Evolutionary conservation across 2,113 vertebrate genomes (phyloP).

Genomic region (Elgaria multicarinata): DNA sequence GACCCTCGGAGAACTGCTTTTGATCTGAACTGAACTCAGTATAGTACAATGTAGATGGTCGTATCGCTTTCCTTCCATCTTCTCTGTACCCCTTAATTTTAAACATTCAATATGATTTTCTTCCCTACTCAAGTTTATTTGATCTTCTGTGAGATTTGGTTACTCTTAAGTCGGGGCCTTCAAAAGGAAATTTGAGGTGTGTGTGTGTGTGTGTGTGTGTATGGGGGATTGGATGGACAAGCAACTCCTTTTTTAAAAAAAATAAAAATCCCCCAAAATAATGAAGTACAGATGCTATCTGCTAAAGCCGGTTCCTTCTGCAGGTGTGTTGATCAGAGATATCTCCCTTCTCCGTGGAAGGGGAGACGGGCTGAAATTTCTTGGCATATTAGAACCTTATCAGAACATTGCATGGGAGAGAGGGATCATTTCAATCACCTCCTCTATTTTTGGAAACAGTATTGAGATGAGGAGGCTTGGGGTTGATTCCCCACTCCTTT

Average conservation of each 20-base stretch:
- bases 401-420: not conserved
- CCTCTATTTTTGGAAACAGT: not conserved
- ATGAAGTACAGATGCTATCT: not conserved
- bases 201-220: no score
- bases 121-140: not conserved
- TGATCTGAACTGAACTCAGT: no score
- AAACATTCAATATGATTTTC: not conserved
- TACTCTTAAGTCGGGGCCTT: not conserved
- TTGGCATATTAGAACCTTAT: not conserved
- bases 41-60: not conserved
- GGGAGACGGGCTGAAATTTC: not conserved
- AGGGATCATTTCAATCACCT: not conserved
- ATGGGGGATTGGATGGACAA: not conserved
- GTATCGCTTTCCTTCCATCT: not conserved
- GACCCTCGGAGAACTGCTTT: no score
- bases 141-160: not conserved
- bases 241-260: not conserved
- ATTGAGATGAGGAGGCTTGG: not conserved
- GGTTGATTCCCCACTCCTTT: not conserved
- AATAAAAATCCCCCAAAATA: not conserved
- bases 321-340: constrained; percentile 14
- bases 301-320: not conserved
- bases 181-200: not conserved
- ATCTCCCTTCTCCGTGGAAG: not conserved
- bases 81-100: not conserved